Evolutionary conservation across 1,140 invertebrate species (phyloP).

Genomic region (Pararge aegeria): DNA sequence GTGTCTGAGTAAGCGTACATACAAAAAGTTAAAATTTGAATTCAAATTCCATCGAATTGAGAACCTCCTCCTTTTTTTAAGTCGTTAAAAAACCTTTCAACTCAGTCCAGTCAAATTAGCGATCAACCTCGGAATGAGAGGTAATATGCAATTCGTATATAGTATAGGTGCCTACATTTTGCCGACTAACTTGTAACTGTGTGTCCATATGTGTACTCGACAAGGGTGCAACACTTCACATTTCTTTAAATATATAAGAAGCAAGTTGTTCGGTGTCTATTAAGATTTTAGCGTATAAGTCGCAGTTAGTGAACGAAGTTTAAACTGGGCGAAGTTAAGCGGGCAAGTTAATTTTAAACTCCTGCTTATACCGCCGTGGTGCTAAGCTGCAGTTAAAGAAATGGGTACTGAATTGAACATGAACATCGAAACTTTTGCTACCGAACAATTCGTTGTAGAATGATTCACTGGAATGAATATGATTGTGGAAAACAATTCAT

Average conservation of each 20-base stretch:
- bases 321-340: not conserved
- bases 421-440: not conserved
- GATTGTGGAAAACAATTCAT: not conserved
- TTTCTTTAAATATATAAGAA: slow-evolving; percentile 3
- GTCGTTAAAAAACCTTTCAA: too few relatives aligned
- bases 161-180: too few relatives aligned
- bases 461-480: not conserved
- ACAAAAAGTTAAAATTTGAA: too few relatives aligned
- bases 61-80: too few relatives aligned
- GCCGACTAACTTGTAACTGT: not conserved
- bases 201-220: not conserved
- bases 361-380: not conserved
- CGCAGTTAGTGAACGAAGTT: slow-evolving; percentile 1
- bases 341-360: slow-evolving; percentile 8
- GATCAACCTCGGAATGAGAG: too few relatives aligned
- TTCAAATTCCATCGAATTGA: too few relatives aligned
- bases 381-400: slow-evolving; percentile 5
- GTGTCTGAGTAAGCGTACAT: too few relatives aligned
- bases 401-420: not conserved
- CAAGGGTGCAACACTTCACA: slow-evolving; percentile 1
- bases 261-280: not conserved
- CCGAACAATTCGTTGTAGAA: not conserved
- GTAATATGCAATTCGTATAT: too few relatives aligned
- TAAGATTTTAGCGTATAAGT: slow-evolving; percentile 5
- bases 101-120: too few relatives aligned